phyloP scores from a whole-genome alignment of 1,140 invertebrate species.

The Lysiphlebus fabarum region DNA sequence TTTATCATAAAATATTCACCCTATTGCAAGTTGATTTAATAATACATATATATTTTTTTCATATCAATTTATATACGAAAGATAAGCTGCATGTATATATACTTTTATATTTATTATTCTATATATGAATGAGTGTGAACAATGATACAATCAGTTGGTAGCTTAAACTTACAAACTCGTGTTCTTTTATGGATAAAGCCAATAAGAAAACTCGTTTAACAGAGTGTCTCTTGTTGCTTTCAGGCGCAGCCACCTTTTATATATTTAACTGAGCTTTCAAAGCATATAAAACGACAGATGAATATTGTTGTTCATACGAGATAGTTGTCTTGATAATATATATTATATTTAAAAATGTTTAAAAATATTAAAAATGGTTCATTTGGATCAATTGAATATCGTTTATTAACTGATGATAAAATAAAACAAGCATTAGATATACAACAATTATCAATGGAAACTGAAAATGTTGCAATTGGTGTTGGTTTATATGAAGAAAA shows the following conservation, averaged over 20 bases:
- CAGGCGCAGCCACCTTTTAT: conserved; percentile 2
- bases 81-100: not conserved
- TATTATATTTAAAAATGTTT: conserved; percentile 21
- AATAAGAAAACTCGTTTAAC: conserved; percentile 21
- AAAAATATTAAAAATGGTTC: conserved; percentile 1
- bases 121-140: not conserved
- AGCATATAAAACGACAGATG: not conserved
- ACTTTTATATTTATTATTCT: too few relatives aligned
- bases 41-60: too few relatives aligned
- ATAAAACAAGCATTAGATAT: conserved; percentile 30
- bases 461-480: conserved; percentile 34
- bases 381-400: conserved; percentile 29
- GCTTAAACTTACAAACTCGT: conserved; percentile 11
- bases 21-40: too few relatives aligned
- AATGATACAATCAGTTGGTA: not conserved
- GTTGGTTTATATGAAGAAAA: conserved; percentile 35
- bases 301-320: not conserved
- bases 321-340: not conserved
- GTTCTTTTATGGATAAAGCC: conserved; percentile 14
- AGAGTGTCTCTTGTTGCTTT: conserved; percentile 8
- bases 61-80: too few relatives aligned
- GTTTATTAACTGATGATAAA: conserved; percentile 28
- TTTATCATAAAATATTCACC: too few relatives aligned
- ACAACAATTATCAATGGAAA: conserved; percentile 31
- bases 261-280: not conserved